Conservation (phyloP, 2,797 vertebrate genomes). For the Ficedula albicollis region DNA sequence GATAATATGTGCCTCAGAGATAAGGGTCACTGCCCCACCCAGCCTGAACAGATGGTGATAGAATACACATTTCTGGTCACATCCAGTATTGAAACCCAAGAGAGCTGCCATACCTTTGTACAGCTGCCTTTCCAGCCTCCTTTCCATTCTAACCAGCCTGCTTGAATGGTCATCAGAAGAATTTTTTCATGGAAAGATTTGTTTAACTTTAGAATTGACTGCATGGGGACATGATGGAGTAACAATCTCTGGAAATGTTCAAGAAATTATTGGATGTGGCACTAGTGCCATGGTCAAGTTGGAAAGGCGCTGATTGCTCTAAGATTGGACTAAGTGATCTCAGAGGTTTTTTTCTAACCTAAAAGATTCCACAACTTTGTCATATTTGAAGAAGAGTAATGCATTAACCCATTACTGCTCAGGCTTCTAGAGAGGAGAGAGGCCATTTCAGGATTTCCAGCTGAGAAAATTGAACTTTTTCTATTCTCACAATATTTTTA, state of each 20-base stretch:
- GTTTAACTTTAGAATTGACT: neutral
- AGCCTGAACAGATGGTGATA: no score
- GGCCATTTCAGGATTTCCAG: accelerated
- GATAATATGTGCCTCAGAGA: no score
- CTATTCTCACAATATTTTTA: neutral
- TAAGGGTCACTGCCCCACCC: no score
- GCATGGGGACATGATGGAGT: neutral
- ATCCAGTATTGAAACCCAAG: no score
- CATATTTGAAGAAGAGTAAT: neutral
- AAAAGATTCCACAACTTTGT: neutral
- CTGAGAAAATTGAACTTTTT: neutral
- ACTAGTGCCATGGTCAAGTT: neutral
- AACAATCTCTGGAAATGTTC: neutral
- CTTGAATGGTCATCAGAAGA: neutral
- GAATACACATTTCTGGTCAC: no score
- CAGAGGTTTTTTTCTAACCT: neutral
- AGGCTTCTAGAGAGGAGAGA: neutral
- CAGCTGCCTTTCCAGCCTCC: neutral
- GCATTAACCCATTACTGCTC: neutral
- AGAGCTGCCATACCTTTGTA: accelerated
- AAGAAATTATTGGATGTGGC: neutral
- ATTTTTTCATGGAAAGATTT: neutral
- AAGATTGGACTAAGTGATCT: neutral
- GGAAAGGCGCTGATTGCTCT: neutral
- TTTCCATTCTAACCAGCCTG: neutral